A percentile compares a stretch with the other conserved stretches of the same genome.
phyloP scores from a whole-genome alignment of 2,113 vertebrate genomes.

The Phrynosoma blainvillii region DNA sequence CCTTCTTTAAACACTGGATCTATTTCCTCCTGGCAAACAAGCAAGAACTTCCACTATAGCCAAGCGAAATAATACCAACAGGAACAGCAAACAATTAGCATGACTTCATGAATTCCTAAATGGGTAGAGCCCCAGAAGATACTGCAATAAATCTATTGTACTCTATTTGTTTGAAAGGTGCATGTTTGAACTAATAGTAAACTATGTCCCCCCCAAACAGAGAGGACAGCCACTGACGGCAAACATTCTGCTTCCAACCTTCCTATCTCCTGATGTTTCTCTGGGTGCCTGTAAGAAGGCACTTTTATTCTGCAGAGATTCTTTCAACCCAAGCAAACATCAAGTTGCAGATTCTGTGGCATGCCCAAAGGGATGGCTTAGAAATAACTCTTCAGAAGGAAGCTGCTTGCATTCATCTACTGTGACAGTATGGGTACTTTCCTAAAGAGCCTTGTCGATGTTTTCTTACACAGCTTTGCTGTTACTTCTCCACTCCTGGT shows the following conservation, averaged over 20 bases:
- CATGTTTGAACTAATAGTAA: not conserved
- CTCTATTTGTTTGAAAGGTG: not conserved
- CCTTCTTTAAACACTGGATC: not conserved
- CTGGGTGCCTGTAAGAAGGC: not conserved
- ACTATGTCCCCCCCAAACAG: not conserved
- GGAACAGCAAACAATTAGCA: not conserved
- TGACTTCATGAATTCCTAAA: not conserved
- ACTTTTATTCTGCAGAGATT: not conserved
- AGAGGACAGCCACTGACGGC: not conserved
- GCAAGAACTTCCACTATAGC: not conserved
- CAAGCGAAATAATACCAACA: not conserved
- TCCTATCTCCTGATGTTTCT: not conserved
- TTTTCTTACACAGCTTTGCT: not conserved
- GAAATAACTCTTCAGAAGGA: not conserved
- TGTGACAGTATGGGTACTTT: not conserved
- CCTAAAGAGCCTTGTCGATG: not conserved
- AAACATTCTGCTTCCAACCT: not conserved
- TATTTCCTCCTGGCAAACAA: not conserved
- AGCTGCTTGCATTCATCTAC: not conserved
- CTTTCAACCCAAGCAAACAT: constrained; percentile 9
- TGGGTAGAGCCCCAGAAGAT: not conserved
- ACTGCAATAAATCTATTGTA: not conserved
- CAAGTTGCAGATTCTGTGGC: not conserved
- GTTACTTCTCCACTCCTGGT: not conserved
- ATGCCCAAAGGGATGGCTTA: not conserved